Percentiles rank a stretch among this genome's conserved stretches.
Conservation (phyloP, 2,797 vertebrate genomes). For the Emydoidea blandingii region DNA sequence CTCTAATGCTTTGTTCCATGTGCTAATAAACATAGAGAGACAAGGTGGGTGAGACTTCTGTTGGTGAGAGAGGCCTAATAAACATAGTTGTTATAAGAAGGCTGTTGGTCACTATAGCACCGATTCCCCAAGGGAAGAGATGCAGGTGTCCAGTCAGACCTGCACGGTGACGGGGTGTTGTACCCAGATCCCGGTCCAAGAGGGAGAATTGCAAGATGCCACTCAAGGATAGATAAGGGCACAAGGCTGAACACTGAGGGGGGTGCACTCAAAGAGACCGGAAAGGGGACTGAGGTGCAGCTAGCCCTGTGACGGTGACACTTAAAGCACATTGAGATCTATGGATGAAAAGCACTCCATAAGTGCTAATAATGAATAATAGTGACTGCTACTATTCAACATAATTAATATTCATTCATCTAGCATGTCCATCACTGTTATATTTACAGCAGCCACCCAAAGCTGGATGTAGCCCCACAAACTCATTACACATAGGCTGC, state of each 20-base stretch:
- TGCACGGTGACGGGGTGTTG: not conserved
- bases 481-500: not conserved
- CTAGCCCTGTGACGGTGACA: not conserved
- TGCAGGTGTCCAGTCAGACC: fast-evolving
- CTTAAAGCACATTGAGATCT: not conserved
- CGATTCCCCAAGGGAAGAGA: fast-evolving
- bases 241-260: not conserved
- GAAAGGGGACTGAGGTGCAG: fast-evolving
- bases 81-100: not conserved
- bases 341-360: not conserved
- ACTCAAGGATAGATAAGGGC: not conserved
- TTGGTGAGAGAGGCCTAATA: not conserved
- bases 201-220: not conserved
- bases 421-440: not conserved
- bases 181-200: fast-evolving
- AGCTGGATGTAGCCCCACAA: not conserved
- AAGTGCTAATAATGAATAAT: not conserved
- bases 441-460: fast-evolving
- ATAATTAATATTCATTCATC: not conserved
- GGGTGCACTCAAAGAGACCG: not conserved
- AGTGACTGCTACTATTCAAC: not conserved
- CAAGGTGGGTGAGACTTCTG: not conserved
- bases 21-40: not conserved
- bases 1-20: slow-evolving; percentile 25
- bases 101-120: fast-evolving